Percentiles rank a stretch among this genome's conserved stretches.
These are phyloP conservation scores for Plectropomus leopardus DNA, from an alignment of 2,113 vertebrate genomes.

Conservation along the genomic window DNA sequence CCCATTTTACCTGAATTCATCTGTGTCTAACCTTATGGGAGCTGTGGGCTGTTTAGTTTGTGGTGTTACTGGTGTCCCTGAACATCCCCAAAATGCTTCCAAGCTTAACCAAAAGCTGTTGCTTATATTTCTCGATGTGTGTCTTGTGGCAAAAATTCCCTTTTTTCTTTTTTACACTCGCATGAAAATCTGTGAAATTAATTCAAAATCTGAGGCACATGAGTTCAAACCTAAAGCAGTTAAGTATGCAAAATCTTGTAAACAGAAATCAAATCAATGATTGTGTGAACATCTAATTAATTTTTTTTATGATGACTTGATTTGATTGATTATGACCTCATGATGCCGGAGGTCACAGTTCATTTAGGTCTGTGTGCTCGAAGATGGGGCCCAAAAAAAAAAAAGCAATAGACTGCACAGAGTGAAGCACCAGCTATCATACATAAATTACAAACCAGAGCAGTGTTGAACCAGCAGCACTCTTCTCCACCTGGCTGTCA, in stretches of 20 bases:
- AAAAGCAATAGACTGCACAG: background rate
- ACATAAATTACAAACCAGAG: conserved; percentile 12
- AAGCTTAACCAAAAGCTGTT: too few relatives aligned
- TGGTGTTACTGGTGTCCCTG: too few relatives aligned
- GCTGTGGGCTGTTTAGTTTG: too few relatives aligned
- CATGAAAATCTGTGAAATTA: background rate
- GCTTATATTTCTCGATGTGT: background rate
- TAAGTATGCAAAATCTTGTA: background rate
- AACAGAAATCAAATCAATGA: background rate
- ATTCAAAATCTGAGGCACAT: background rate
- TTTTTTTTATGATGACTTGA: conserved; percentile 14
- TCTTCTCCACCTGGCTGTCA: conserved; percentile 18
- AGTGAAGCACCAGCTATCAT: background rate
- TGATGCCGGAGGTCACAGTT: conserved; percentile 44
- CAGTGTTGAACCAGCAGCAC: conserved; percentile 3
- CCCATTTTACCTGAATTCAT: too few relatives aligned
- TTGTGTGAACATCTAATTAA: background rate
- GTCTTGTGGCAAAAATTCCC: background rate
- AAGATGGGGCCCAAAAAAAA: background rate
- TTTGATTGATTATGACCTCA: conserved; percentile 44
- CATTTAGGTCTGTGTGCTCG: background rate
- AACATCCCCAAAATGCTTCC: too few relatives aligned
- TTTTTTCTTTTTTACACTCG: background rate
- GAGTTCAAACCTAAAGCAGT: background rate
- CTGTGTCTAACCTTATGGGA: too few relatives aligned